These are phyloP conservation scores for Spodoptera littoralis DNA, from an alignment of 2,888 invertebrate genomes.

Conservation along the genomic window DNA sequence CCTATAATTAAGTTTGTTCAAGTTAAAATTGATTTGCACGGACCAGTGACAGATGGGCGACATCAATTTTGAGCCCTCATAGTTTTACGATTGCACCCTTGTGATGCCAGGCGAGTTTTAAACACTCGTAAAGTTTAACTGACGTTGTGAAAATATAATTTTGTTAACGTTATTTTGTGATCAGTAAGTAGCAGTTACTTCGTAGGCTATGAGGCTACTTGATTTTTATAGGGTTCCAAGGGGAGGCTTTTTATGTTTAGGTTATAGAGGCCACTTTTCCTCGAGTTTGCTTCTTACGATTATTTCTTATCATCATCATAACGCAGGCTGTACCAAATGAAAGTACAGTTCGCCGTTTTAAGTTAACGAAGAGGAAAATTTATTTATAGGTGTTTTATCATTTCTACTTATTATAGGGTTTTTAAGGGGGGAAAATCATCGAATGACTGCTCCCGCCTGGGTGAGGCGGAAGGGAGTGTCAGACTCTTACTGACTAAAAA, in stretches of 20 bases:
- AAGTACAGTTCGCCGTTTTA: too few species aligned
- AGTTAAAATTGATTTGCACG: slow-evolving; percentile 66
- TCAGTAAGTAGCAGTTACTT: neutral
- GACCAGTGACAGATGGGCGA: slow-evolving; percentile 51
- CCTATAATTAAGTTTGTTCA: slow-evolving; percentile 63
- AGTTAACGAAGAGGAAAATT: too few species aligned
- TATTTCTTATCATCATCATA: too few species aligned
- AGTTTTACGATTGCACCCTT: slow-evolving; percentile 54
- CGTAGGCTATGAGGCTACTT: slow-evolving; percentile 1
- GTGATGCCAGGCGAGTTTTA: slow-evolving; percentile 43
- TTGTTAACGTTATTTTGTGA: slow-evolving; percentile 17
- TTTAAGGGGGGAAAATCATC: too few species aligned
- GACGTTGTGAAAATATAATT: slow-evolving; percentile 34
- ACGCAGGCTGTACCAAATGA: too few species aligned
- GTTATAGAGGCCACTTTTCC: neutral
- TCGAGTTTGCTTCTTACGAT: too few species aligned
- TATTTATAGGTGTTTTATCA: too few species aligned
- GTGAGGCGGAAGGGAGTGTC: too few species aligned
- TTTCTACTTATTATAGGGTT: too few species aligned
- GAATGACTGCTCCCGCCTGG: too few species aligned
- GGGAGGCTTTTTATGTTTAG: slow-evolving; percentile 3
- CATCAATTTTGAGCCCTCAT: slow-evolving; percentile 54
- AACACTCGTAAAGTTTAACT: slow-evolving; percentile 46
- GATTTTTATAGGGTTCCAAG: slow-evolving; percentile 14
- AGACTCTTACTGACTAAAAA: too few species aligned